phyloP scores from a whole-genome alignment of 2,113 vertebrate species.

The Lophochroa leadbeateri region DNA sequence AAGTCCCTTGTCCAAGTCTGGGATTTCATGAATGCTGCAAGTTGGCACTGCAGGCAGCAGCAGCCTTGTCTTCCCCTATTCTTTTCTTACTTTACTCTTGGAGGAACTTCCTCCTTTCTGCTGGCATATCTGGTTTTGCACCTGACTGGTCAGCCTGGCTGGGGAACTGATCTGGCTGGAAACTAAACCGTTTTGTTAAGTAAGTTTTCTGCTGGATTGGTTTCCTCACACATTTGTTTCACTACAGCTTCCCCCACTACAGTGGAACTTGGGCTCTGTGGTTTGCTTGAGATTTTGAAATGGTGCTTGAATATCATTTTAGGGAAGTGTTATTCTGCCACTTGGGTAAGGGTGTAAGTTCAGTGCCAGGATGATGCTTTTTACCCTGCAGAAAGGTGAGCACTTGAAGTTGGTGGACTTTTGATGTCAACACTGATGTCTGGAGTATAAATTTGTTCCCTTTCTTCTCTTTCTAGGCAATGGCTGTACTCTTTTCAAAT shows the following conservation, averaged over 20 bases:
- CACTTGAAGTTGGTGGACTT: background rate
- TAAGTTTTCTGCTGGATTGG: background rate
- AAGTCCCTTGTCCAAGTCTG: background rate
- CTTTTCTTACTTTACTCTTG: background rate
- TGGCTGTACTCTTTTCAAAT: slow-evolving; percentile 97
- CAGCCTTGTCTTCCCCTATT: background rate
- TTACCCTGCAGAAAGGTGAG: background rate
- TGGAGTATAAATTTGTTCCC: slow-evolving; percentile 43
- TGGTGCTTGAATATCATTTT: background rate
- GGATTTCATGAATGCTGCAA: background rate
- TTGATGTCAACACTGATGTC: background rate
- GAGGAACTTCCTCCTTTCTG: background rate
- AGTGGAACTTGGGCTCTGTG: background rate
- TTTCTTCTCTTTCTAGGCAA: slow-evolving; percentile 82
- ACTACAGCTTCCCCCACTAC: background rate
- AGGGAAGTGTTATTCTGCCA: background rate
- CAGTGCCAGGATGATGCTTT: background rate
- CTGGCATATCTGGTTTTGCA: background rate
- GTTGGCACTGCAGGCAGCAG: background rate
- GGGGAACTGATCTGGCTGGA: background rate
- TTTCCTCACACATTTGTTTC: background rate
- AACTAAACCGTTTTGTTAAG: background rate
- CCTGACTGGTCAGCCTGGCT: background rate
- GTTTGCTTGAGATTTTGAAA: background rate
- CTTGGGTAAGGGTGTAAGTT: background rate